Conservation (phyloP, 2,888 invertebrate species). For the Crematogaster levior region DNA sequence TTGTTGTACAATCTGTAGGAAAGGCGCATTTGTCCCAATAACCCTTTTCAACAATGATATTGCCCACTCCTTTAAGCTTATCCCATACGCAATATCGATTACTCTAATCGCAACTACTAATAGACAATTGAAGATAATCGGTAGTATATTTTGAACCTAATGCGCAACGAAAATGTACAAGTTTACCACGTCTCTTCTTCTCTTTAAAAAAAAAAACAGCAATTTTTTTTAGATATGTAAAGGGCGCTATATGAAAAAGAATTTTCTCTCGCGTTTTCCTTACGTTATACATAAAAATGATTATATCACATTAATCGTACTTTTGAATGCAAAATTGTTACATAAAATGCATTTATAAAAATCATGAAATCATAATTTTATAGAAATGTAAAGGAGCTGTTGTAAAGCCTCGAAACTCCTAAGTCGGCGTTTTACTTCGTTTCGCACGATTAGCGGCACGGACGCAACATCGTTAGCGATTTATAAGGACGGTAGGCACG, state of each 20-base stretch:
- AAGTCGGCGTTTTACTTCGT: constrained; percentile 54
- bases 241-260: not conserved
- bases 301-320: not conserved
- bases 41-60: constrained; percentile 34
- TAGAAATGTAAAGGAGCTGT: not conserved
- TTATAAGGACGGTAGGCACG: constrained; percentile 67
- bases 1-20: constrained; percentile 45
- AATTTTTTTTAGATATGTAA: not conserved
- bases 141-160: not conserved
- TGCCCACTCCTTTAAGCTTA: constrained; percentile 24
- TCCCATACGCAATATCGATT: constrained; percentile 17
- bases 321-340: not conserved
- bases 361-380: constrained; percentile 10
- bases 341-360: constrained; percentile 6
- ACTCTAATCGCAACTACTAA: constrained; percentile 16
- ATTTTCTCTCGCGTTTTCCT: not conserved
- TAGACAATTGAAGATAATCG: constrained; percentile 30
- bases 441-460: constrained; percentile 68
- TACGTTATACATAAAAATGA: not conserved
- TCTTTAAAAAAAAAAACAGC: too few species aligned
- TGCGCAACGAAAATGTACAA: not conserved
- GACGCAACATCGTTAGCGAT: constrained; percentile 71
- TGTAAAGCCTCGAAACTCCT: constrained; percentile 22
- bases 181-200: not conserved
- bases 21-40: constrained; percentile 47